These are phyloP conservation scores for Polyommatus icarus DNA, from an alignment of 2,888 invertebrate genomes.

Conservation along the genomic window DNA sequence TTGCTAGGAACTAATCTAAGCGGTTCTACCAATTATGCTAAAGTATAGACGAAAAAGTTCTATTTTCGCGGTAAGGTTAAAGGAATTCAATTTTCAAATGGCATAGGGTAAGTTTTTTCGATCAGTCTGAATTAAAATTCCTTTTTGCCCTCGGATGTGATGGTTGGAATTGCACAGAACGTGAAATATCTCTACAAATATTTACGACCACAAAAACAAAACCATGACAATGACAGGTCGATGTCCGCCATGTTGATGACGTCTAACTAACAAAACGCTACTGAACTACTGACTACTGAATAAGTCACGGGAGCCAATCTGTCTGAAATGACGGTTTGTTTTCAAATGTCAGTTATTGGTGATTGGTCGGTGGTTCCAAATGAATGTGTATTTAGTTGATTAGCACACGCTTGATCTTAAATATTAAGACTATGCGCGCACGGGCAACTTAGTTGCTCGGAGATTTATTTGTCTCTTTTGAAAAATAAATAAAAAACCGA, in stretches of 20 bases:
- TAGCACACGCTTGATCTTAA: background rate
- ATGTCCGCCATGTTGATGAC: slow-evolving; percentile 11
- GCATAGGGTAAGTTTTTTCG: too few relatives aligned
- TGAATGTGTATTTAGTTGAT: background rate
- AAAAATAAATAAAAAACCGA: too few relatives aligned
- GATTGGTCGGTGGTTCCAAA: background rate
- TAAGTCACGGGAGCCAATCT: background rate
- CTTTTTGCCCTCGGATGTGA: background rate
- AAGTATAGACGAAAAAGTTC: too few relatives aligned
- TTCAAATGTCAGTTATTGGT: background rate
- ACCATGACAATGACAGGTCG: background rate
- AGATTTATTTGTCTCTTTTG: too few relatives aligned
- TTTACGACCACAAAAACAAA: slow-evolving; percentile 18
- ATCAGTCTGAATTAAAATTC: too few relatives aligned
- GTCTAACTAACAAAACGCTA: background rate
- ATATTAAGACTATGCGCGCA: too few relatives aligned
- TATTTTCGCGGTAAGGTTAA: too few relatives aligned
- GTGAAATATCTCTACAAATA: background rate
- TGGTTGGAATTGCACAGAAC: background rate
- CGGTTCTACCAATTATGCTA: too few relatives aligned
- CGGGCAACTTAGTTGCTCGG: too few relatives aligned
- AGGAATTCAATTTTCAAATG: too few relatives aligned
- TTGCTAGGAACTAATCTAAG: too few relatives aligned
- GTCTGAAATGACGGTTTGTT: background rate
- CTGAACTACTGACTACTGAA: background rate